phyloP scores from a whole-genome alignment of 2,797 vertebrate genomes.

The Siniperca obscura region DNA sequence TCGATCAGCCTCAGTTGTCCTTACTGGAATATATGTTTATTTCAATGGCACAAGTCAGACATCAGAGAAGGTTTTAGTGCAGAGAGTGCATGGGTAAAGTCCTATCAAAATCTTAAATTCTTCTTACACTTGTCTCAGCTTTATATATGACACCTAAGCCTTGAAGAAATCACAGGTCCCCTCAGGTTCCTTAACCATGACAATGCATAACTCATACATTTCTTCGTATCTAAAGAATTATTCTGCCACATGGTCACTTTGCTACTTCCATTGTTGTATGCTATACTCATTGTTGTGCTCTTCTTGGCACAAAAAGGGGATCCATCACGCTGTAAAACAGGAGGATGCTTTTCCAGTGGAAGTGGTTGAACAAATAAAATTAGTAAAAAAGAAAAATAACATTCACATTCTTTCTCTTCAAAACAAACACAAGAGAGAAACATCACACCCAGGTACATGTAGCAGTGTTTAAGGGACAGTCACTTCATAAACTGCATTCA shows the following conservation, averaged over 20 bases:
- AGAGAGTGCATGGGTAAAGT: too few species aligned
- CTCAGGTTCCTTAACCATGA: too few species aligned
- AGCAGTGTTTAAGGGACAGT: not conserved
- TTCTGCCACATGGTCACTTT: not conserved
- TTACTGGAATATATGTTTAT: too few species aligned
- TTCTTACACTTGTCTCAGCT: too few species aligned
- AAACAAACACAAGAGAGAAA: not conserved
- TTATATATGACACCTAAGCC: too few species aligned
- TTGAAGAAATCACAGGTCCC: too few species aligned
- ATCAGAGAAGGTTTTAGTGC: too few species aligned
- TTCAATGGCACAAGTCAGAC: too few species aligned
- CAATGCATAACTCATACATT: too few species aligned
- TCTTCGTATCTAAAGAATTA: too few species aligned
- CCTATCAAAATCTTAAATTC: too few species aligned
- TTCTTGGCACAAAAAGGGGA: not conserved
- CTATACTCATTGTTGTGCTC: not conserved
- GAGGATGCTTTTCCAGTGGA: not conserved
- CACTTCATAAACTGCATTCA: not conserved
- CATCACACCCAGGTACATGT: not conserved
- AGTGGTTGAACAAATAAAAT: not conserved
- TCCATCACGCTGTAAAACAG: not conserved
- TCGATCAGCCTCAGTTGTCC: too few species aligned
- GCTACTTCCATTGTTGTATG: not conserved
- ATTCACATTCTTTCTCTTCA: not conserved
- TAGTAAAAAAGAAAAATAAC: not conserved